phyloP scores from a whole-genome alignment of 2,888 invertebrate species.

The Matsumyia berberina region DNA sequence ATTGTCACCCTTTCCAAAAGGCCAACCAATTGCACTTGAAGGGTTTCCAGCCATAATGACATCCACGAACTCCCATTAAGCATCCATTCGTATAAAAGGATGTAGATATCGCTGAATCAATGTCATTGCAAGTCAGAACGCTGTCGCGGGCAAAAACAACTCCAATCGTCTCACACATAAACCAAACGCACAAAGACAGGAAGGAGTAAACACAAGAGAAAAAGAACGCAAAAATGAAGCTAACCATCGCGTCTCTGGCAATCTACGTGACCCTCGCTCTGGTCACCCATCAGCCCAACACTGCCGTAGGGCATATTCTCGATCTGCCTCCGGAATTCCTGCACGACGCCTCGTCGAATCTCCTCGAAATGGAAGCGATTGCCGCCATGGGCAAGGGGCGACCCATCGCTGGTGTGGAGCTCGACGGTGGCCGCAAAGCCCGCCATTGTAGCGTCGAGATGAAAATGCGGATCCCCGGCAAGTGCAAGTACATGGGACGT shows the following conservation, averaged over 20 bases:
- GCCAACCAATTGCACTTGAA: slow-evolving; percentile 59
- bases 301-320: slow-evolving; percentile 53
- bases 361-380: slow-evolving; percentile 68
- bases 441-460: slow-evolving; percentile 81
- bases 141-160: slow-evolving; percentile 27
- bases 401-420: slow-evolving; percentile 22
- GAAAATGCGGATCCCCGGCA: slow-evolving; percentile 81
- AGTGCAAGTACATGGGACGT: slow-evolving; percentile 81
- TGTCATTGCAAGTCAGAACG: slow-evolving; percentile 60
- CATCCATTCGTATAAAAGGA: slow-evolving; percentile 58
- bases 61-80: slow-evolving; percentile 26
- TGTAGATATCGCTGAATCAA: slow-evolving; percentile 50
- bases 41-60: slow-evolving; percentile 48
- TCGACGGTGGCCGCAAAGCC: slow-evolving; percentile 53
- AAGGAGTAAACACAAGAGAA: slow-evolving; percentile 8
- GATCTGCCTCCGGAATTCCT: slow-evolving; percentile 68
- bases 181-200: neutral
- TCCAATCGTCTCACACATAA: slow-evolving; percentile 9
- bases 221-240: slow-evolving; percentile 69
- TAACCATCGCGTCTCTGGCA: slow-evolving; percentile 53
- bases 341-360: slow-evolving; percentile 63
- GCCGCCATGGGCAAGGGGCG: slow-evolving; percentile 57
- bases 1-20: neutral
- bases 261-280: slow-evolving; percentile 63
- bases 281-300: slow-evolving; percentile 51